Conservation (phyloP, 2,888 invertebrate genomes). For the Melanchra persicariae region DNA sequence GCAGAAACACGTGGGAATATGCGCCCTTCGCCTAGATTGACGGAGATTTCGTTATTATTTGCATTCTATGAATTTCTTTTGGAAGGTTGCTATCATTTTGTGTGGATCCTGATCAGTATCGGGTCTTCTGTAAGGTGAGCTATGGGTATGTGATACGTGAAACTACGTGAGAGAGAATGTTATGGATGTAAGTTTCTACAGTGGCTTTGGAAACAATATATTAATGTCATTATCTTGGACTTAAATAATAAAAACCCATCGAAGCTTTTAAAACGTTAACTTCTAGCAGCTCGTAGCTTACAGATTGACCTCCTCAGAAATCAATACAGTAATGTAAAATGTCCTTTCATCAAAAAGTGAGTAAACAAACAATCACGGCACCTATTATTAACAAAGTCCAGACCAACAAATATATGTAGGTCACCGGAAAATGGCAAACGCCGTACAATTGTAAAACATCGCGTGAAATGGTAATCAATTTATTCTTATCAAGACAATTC, state of each 20-base stretch:
- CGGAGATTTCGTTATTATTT: constrained; percentile 82
- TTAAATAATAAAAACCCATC: not conserved
- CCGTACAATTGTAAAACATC: too few species aligned
- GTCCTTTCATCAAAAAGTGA: not conserved
- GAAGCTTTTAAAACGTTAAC: not conserved
- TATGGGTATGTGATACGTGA: constrained; percentile 15
- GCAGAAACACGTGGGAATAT: constrained; percentile 88
- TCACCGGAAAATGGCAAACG: too few species aligned
- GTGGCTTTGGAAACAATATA: not conserved
- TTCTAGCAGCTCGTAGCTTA: not conserved
- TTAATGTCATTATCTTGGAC: not conserved
- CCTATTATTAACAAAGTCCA: not conserved
- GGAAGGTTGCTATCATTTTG: constrained; percentile 43
- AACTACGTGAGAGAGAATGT: not conserved
- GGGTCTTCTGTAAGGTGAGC: constrained; percentile 36
- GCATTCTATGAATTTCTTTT: constrained; percentile 75
- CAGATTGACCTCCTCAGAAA: too few species aligned
- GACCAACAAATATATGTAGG: constrained; percentile 9
- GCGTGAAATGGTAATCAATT: too few species aligned
- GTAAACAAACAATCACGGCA: not conserved
- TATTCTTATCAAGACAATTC: too few species aligned
- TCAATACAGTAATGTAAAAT: not conserved
- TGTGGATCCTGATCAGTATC: constrained; percentile 54
- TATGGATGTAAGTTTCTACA: not conserved
- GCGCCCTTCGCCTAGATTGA: constrained; percentile 76